These are phyloP conservation scores for Noctua janthe DNA, from an alignment of 2,888 invertebrate species.

Conservation along the genomic window DNA sequence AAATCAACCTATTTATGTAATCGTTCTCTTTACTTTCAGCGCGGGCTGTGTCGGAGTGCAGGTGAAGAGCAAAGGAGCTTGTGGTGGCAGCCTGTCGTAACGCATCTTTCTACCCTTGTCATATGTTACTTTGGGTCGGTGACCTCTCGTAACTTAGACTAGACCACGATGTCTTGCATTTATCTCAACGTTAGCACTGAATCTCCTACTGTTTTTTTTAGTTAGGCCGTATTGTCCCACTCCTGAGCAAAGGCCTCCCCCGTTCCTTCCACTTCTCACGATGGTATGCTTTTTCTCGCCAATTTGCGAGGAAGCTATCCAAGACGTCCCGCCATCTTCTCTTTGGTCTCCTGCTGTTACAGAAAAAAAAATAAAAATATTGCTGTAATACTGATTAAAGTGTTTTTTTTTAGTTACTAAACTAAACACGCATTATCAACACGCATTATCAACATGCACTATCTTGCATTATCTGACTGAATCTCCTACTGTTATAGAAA, in stretches of 20 bases:
- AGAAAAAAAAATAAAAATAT: background rate
- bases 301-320: too few species aligned
- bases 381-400: background rate
- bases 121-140: background rate
- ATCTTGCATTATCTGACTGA: too few species aligned
- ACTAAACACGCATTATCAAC: too few species aligned
- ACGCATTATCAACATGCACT: too few species aligned
- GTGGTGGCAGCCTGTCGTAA: rapidly evolving
- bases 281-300: too few species aligned
- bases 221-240: too few species aligned
- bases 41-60: background rate
- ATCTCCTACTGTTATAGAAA: too few species aligned
- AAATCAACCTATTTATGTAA: background rate
- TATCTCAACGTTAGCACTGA: background rate
- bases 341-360: too few species aligned
- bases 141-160: rapidly evolving
- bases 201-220: background rate
- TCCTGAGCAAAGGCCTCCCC: too few species aligned
- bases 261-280: too few species aligned
- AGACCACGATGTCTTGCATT: conserved; percentile 1
- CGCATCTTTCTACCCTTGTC: background rate
- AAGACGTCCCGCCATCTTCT: too few species aligned
- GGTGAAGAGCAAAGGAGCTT: background rate
- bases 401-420: background rate
- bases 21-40: conserved; percentile 10